Conservation (phyloP, 1,140 invertebrate genomes). For the Dreissena polymorpha region DNA sequence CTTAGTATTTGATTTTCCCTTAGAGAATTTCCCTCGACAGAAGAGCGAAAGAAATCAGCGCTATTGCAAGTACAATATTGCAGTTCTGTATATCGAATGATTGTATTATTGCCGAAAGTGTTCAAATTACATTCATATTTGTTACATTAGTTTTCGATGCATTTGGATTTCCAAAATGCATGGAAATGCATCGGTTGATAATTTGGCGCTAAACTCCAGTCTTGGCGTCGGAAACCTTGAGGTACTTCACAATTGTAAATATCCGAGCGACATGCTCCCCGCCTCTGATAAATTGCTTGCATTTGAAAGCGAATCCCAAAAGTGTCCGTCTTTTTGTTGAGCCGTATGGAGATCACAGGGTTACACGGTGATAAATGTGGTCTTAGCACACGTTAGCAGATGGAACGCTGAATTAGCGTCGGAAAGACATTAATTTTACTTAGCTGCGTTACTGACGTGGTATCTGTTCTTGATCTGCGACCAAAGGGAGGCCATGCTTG, state of each 20-base stretch:
- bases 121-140: too few relatives aligned
- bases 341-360: conserved; percentile 40
- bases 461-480: conserved; percentile 36
- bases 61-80: too few relatives aligned
- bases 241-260: conserved; percentile 41
- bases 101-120: too few relatives aligned
- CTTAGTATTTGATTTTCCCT: too few relatives aligned
- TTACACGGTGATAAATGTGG: conserved; percentile 46
- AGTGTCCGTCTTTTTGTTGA: conserved; percentile 49
- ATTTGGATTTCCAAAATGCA: too few relatives aligned
- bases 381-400: conserved; percentile 39
- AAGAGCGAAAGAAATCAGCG: too few relatives aligned
- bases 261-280: background rate
- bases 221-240: background rate
- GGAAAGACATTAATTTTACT: conserved; percentile 55
- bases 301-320: conserved; percentile 55
- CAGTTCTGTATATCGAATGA: too few relatives aligned
- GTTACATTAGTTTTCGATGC: too few relatives aligned
- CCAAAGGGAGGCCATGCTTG: conserved; percentile 33
- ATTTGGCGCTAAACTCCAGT: too few relatives aligned
- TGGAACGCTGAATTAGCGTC: conserved; percentile 42
- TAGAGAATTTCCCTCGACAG: too few relatives aligned
- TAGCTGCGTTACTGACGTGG: conserved; percentile 34
- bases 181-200: too few relatives aligned
- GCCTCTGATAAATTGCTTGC: conserved; percentile 38